Conservation (phyloP, 1,140 invertebrate species). For the Drosophila kohkoa region DNA sequence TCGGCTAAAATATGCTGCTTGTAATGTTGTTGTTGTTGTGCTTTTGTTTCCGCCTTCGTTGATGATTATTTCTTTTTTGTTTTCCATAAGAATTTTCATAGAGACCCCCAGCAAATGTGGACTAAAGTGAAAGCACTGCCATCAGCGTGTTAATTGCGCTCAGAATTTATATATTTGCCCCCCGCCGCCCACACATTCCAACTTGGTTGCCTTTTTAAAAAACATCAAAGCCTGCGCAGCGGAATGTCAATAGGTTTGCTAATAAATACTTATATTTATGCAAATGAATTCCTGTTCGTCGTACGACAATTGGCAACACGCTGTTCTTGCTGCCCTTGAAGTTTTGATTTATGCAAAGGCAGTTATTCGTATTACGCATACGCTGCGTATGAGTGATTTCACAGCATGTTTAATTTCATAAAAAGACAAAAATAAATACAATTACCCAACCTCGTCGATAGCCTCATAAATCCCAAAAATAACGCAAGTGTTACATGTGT, state of each 20-base stretch:
- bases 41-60: constrained; percentile 61
- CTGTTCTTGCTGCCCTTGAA: constrained; percentile 30
- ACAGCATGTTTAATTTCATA: constrained; percentile 47
- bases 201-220: constrained; percentile 36
- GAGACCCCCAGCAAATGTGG: constrained; percentile 1
- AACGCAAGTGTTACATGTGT: background rate
- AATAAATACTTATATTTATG: constrained; percentile 72
- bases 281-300: constrained; percentile 64
- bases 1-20: constrained; percentile 11
- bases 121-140: constrained; percentile 63
- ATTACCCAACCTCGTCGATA: background rate
- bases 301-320: constrained; percentile 60
- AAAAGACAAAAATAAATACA: constrained; percentile 15
- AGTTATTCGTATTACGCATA: constrained; percentile 54
- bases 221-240: constrained; percentile 59
- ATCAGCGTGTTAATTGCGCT: constrained; percentile 72
- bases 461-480: background rate
- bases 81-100: constrained; percentile 38
- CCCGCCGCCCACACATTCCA: constrained; percentile 11
- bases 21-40: constrained; percentile 38
- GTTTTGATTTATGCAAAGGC: constrained; percentile 67
- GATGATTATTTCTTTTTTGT: constrained; percentile 36
- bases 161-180: constrained; percentile 44
- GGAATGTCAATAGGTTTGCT: constrained; percentile 41
- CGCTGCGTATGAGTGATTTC: constrained; percentile 62